Percentiles rank a stretch among this genome's conserved stretches.
Conservation (phyloP, 2,113 vertebrate genomes). For the Laticauda laticaudata region DNA sequence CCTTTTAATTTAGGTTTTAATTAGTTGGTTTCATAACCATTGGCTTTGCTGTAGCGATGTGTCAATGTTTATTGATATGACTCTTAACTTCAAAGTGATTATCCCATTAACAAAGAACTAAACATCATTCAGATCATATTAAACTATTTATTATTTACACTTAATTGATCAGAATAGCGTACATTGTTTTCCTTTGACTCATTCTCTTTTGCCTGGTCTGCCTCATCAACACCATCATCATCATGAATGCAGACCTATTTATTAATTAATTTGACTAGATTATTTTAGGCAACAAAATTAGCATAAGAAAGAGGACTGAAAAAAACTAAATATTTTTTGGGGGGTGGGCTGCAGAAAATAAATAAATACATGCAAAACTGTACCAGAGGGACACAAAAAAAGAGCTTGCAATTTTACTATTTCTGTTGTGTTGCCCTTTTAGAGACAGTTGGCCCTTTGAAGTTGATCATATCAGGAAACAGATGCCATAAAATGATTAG, state of each 20-base stretch:
- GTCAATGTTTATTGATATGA: constrained; percentile 66
- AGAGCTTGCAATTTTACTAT: background rate
- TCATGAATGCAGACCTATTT: background rate
- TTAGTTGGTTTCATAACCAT: constrained; percentile 68
- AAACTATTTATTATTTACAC: constrained; percentile 53
- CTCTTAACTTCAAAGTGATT: constrained; percentile 70
- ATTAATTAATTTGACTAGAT: background rate
- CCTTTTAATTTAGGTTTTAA: constrained; percentile 66
- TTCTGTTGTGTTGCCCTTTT: background rate
- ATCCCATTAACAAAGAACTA: constrained; percentile 62
- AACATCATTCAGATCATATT: constrained; percentile 59
- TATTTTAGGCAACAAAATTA: background rate
- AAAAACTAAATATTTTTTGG: background rate
- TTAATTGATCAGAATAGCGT: constrained; percentile 60
- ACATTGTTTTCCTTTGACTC: constrained; percentile 59
- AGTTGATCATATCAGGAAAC: background rate
- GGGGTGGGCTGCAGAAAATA: background rate
- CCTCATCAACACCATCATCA: constrained; percentile 20
- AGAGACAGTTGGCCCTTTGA: background rate
- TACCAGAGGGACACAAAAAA: background rate
- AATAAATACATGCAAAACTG: background rate
- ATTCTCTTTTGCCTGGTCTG: background rate
- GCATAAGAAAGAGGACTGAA: background rate
- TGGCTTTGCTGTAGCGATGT: constrained; percentile 59
- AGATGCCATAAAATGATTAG: background rate